Evolutionary conservation across 2,113 vertebrate genomes (phyloP).

Genomic region (Cercocebus atys): DNA sequence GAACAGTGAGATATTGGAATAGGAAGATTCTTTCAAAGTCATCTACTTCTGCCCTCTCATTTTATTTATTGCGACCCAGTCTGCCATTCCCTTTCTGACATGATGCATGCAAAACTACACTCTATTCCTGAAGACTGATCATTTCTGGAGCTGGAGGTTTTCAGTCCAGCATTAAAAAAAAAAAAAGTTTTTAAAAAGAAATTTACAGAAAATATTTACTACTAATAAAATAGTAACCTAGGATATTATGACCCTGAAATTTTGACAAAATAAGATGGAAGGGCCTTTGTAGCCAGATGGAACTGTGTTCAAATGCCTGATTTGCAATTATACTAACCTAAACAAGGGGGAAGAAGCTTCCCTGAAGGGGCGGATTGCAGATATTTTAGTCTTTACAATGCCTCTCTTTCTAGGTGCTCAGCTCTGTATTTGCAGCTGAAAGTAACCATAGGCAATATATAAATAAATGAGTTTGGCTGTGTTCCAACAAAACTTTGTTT

Average conservation of each 20-base stretch:
- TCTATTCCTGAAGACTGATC: background rate
- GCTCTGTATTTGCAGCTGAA: background rate
- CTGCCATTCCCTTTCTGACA: background rate
- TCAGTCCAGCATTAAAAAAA: background rate
- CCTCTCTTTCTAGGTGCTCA: background rate
- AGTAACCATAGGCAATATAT: background rate
- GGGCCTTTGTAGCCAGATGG: background rate
- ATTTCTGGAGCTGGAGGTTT: background rate
- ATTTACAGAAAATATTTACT: background rate
- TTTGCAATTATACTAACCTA: background rate
- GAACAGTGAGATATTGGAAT: background rate
- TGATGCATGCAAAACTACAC: background rate
- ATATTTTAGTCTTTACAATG: background rate
- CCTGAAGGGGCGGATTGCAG: background rate
- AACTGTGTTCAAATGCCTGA: background rate
- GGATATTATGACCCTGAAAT: background rate
- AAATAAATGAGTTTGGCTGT: background rate
- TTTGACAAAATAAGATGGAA: background rate
- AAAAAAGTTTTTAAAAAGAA: background rate
- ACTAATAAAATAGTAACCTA: background rate
- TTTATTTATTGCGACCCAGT: background rate
- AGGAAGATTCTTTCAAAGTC: background rate
- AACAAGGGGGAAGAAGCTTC: background rate
- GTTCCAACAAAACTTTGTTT: constrained; percentile 15
- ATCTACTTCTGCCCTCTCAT: background rate